These are phyloP conservation scores for Bursaphelenchus mucronatus DNA, from an alignment of 1,140 invertebrate species.

Conservation along the genomic window DNA sequence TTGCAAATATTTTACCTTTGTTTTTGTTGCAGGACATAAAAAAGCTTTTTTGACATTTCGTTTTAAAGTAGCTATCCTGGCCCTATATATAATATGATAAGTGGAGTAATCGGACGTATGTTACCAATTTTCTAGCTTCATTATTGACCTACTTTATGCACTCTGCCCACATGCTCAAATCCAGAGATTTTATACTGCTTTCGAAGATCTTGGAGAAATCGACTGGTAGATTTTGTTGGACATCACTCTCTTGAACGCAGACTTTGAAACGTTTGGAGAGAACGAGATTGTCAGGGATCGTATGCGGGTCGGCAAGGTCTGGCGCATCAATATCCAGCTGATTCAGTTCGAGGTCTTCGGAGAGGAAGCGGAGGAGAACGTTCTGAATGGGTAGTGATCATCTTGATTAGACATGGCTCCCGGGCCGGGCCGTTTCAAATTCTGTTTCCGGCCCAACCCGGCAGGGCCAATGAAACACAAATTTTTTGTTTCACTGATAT, in stretches of 20 bases:
- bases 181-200: constrained; percentile 78
- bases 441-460: too few species aligned
- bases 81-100: too few species aligned
- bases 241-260: constrained; percentile 77
- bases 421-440: constrained; percentile 2
- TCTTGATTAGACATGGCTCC: constrained; percentile 15
- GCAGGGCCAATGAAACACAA: too few species aligned
- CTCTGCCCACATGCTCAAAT: constrained; percentile 77
- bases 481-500: too few species aligned
- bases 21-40: too few species aligned
- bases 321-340: constrained; percentile 83
- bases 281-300: constrained; percentile 79
- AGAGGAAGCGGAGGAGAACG: constrained; percentile 78
- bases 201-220: constrained; percentile 79
- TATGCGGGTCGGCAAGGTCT: constrained; percentile 85
- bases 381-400: constrained; percentile 66
- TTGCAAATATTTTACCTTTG: too few species aligned
- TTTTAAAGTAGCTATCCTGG: too few species aligned
- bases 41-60: too few species aligned
- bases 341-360: constrained; percentile 70
- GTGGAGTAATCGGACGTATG: too few species aligned
- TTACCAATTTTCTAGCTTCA: not conserved
- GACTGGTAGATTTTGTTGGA: constrained; percentile 55
- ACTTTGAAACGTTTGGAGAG: constrained; percentile 77
- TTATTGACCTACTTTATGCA: constrained; percentile 69